Base-by-base conservation (phyloP, 2,888 invertebrate species). In the Harpalus rufipes region DNA sequence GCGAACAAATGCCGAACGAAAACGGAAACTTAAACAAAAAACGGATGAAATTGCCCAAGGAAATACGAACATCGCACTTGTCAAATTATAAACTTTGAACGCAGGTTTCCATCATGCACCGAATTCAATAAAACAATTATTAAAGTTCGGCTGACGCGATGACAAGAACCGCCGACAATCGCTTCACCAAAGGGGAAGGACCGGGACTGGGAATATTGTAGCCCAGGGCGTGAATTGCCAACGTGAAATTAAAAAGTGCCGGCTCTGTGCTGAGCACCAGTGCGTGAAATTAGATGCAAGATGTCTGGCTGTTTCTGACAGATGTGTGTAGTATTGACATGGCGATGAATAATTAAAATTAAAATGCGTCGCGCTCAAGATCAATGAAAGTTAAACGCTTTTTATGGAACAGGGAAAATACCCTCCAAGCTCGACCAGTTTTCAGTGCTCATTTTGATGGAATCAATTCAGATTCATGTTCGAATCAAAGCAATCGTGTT, bases 91-190 rank as follows among this genome's bases (percentile, higher is more conserved):
- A 80, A 80, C 59, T 80, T 80, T 61, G 63, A 80, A 63, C 63
- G 41, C 80, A 44, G 16, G 63, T 18, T 63, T 80, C 80, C 80
- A 80, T 80, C 80, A 80, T 63, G 63, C 80, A 44, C 58, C 78
- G 63, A 80, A 80, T 80, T 80, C 59, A 80, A 80, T 80, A 80
- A 80, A 80, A 80, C 80, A 80, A 80, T 80, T 80, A 80, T 80
- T 80, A 80, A 80, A 80, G 16, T 79, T 74, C 72, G 72, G 44
- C 14, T 68, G 72, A 74, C 72, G 72, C 44, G 72, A 44, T 74
- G 72, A 44, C 72, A 74, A 74, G 65, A 32, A 7, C 68, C 32
- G 32, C 41, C 68, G 32, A 39, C 41, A 41, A 68, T 41, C 44
- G 16, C 39, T 68, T 14, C 25, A 10, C 5, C 21, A 25, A 41